These are phyloP conservation scores for Cnemophilus loriae DNA, from an alignment of 2,113 vertebrate genomes.

Conservation along the genomic window DNA sequence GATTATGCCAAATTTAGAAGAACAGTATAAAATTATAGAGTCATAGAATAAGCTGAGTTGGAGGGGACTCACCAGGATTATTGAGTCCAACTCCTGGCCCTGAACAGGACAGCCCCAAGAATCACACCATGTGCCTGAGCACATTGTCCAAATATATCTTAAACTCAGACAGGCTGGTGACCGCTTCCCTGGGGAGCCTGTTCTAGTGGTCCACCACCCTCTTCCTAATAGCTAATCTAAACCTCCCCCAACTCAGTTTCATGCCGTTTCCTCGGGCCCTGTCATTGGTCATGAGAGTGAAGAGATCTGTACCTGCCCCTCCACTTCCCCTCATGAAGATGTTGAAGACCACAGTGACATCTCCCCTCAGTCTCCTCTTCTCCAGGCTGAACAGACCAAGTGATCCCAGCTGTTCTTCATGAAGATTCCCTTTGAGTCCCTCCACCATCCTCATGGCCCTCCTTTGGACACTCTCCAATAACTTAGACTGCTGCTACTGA, in stretches of 20 bases:
- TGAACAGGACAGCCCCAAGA: not conserved
- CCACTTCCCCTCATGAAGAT: no score
- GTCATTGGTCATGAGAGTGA: not conserved
- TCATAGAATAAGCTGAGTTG: not conserved
- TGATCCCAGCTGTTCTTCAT: not conserved
- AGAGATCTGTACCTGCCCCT: not conserved
- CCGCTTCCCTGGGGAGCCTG: not conserved
- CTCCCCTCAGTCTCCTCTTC: not conserved
- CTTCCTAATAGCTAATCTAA: not conserved
- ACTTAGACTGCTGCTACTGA: not conserved
- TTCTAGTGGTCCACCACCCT: not conserved
- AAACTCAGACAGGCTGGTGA: not conserved
- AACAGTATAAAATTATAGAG: not conserved
- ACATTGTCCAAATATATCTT: not conserved
- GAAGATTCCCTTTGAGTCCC: not conserved
- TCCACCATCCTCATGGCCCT: not conserved
- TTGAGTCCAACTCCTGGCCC: not conserved
- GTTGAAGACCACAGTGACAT: no score
- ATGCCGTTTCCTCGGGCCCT: not conserved
- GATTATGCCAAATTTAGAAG: not conserved
- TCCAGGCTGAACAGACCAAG: not conserved
- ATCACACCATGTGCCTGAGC: not conserved
- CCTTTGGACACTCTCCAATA: not conserved
- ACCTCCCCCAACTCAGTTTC: not conserved
- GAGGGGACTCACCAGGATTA: not conserved